Conservation (phyloP, 2,797 vertebrate species). For the Hydrolagus colliei region DNA sequence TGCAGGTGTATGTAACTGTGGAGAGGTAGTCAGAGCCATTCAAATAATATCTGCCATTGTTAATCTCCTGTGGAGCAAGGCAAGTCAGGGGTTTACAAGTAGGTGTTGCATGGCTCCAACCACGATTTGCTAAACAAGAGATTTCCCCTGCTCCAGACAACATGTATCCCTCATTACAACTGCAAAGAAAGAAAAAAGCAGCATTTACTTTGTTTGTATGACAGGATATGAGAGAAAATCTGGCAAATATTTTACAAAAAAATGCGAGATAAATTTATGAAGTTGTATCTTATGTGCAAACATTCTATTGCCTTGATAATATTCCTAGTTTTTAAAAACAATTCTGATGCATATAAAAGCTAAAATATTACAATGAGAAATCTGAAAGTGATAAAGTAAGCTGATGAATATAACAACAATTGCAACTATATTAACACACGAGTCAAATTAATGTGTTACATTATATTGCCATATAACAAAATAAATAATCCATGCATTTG, state of each 20-base stretch:
- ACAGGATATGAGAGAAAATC: neutral
- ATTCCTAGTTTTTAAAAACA: no score
- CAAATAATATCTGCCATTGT: constrained; percentile 63
- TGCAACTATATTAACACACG: no score
- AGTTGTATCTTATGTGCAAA: no score
- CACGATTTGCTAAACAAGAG: constrained; percentile 69
- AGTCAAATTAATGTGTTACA: no score
- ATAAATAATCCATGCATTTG: no score
- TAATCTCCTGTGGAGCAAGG: constrained; percentile 58
- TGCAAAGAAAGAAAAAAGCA: constrained; percentile 46
- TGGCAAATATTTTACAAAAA: neutral
- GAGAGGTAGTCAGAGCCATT: constrained; percentile 72
- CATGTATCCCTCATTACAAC: constrained; percentile 75
- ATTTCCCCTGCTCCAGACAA: constrained; percentile 71
- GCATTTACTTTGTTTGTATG: constrained; percentile 32
- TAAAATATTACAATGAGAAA: no score
- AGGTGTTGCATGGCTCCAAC: constrained; percentile 72
- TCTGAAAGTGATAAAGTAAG: no score
- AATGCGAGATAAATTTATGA: no score
- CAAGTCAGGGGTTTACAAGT: constrained; percentile 77
- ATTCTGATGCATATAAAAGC: no score
- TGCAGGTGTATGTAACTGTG: constrained; percentile 70
- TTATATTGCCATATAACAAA: no score
- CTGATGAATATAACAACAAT: no score
- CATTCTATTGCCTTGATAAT: no score